These are phyloP conservation scores for Felis chaus DNA, from an alignment of 2,113 vertebrate genomes.

Conservation along the genomic window DNA sequence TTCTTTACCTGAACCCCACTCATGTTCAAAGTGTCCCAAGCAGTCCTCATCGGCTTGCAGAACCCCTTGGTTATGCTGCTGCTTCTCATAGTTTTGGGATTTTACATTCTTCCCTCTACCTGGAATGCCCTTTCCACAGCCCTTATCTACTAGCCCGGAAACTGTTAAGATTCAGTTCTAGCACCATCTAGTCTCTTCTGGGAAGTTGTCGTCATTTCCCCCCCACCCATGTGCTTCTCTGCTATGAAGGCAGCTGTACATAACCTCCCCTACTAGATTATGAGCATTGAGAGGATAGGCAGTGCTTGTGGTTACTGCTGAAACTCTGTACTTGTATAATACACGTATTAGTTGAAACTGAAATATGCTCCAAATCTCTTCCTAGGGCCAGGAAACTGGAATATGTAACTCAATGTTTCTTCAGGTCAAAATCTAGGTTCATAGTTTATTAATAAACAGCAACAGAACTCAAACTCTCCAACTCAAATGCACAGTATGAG, in stretches of 20 bases:
- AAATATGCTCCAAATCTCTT: neutral
- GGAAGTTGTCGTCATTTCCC: neutral
- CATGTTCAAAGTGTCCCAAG: neutral
- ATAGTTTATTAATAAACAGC: neutral
- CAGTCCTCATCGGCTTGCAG: neutral
- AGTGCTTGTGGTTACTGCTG: neutral
- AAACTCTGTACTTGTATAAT: neutral
- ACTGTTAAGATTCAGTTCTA: neutral
- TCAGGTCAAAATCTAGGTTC: slow-evolving; percentile 19
- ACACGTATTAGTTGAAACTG: neutral
- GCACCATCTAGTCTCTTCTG: neutral
- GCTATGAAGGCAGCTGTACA: neutral
- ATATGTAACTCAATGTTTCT: neutral
- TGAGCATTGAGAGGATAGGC: neutral
- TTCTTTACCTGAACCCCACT: neutral
- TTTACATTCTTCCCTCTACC: neutral
- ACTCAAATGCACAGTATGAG: neutral
- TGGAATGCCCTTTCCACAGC: neutral
- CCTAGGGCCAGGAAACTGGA: slow-evolving; percentile 3
- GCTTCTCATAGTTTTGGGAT: neutral
- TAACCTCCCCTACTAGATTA: neutral
- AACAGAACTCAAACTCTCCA: slow-evolving; percentile 19
- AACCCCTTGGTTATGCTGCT: neutral
- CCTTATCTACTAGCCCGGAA: neutral
- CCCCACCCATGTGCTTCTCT: neutral